phyloP scores from a whole-genome alignment of 2,797 vertebrate genomes.

The Remorina albescens region DNA sequence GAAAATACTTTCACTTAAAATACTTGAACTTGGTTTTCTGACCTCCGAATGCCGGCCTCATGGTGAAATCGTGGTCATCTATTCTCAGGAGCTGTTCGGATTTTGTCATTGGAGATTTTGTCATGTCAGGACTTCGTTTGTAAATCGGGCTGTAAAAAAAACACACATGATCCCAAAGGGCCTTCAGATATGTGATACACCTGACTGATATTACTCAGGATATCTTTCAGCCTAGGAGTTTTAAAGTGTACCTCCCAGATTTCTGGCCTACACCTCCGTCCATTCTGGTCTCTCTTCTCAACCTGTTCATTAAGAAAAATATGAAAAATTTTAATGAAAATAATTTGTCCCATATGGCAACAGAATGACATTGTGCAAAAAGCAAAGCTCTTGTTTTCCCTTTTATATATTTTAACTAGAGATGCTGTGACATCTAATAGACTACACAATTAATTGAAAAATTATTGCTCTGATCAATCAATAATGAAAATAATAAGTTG shows the following conservation, averaged over 20 bases:
- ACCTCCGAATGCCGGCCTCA: conserved; percentile 99
- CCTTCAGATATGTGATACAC: not conserved
- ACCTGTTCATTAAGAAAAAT: conserved; percentile 62
- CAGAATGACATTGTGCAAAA: not conserved
- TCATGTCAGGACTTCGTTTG: conserved; percentile 95
- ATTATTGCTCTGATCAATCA: not conserved
- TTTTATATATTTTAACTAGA: not conserved
- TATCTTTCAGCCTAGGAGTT: not conserved
- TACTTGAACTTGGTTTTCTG: conserved; percentile 46
- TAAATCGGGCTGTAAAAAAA: conserved; percentile 87
- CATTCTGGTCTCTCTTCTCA: conserved; percentile 80
- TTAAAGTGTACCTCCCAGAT: conserved; percentile 77
- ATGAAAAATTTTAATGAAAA: not conserved
- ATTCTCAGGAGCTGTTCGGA: conserved; percentile 97
- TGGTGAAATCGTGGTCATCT: conserved; percentile 98
- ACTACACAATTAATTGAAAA: conserved; percentile 2
- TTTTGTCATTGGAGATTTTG: conserved; percentile 94
- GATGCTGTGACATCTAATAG: not conserved
- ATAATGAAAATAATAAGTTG: not conserved
- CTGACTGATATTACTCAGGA: too few relatives aligned
- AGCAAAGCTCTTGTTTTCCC: not conserved
- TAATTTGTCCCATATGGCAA: conserved; percentile 1
- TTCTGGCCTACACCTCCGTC: conserved; percentile 77
- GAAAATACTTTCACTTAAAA: conserved; percentile 7
- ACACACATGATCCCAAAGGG: conserved; percentile 1